phyloP scores from a whole-genome alignment of 2,888 invertebrate genomes.

The Falcaria lacertinaria region DNA sequence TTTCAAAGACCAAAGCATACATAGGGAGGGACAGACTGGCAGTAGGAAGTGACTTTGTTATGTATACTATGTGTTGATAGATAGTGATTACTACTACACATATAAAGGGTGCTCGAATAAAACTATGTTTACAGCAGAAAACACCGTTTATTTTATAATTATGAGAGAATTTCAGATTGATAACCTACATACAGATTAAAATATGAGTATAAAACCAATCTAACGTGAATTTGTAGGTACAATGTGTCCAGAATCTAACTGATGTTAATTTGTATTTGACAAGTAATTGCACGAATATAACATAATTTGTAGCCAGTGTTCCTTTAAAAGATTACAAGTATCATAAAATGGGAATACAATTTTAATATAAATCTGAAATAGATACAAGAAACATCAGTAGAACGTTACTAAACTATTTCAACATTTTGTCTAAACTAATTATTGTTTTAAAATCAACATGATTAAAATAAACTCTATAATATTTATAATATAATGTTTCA shows the following conservation, averaged over 20 bases:
- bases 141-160: conserved; percentile 82
- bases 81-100: too few relatives aligned
- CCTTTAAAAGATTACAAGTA: conserved; percentile 71
- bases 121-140: conserved; percentile 71
- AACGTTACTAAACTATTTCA: conserved; percentile 70
- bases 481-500: conserved; percentile 65
- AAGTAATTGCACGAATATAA: conserved; percentile 33
- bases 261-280: too few relatives aligned
- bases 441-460: conserved; percentile 63
- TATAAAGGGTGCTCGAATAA: conserved; percentile 14
- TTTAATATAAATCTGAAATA: conserved; percentile 63
- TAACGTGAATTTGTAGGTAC: conserved; percentile 75
- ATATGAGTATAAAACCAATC: conserved; percentile 78
- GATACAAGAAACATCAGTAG: conserved; percentile 59
- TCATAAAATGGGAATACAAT: conserved; percentile 60
- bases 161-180: conserved; percentile 81
- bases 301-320: conserved; percentile 55
- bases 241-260: conserved; percentile 62
- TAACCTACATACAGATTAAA: conserved; percentile 78
- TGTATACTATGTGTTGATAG: too few relatives aligned
- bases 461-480: conserved; percentile 58
- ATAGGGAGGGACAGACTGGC: too few relatives aligned
- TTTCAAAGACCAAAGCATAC: too few relatives aligned
- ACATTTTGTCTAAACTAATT: conserved; percentile 71
- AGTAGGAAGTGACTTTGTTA: too few relatives aligned